Evolutionary conservation across 2,113 vertebrate genomes (phyloP).

Genomic region (Eupsittula cactorum): DNA sequence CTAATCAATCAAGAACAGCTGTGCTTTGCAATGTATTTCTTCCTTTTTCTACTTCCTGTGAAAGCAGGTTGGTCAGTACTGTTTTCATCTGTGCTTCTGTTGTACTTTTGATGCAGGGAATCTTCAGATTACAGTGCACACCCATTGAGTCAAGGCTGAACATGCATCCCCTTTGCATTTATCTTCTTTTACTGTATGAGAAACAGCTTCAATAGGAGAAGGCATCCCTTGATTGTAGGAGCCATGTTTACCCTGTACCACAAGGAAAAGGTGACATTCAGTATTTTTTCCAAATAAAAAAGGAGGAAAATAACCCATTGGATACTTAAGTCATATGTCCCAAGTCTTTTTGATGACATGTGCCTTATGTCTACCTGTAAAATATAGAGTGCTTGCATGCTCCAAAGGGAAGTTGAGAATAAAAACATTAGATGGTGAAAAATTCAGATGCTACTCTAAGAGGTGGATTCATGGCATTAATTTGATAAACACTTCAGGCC

Average conservation of each 20-base stretch:
- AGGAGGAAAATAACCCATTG: background rate
- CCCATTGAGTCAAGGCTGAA: accelerated
- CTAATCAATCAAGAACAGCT: background rate
- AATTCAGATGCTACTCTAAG: background rate
- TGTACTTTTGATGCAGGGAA: background rate
- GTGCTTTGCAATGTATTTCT: background rate
- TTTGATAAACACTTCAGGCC: background rate
- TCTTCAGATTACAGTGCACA: background rate
- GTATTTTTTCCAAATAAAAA: background rate
- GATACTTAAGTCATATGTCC: background rate
- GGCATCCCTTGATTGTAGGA: background rate
- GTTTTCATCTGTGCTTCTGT: background rate
- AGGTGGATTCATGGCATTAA: background rate
- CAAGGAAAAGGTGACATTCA: background rate
- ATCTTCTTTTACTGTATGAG: background rate
- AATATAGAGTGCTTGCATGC: background rate
- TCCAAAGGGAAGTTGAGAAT: background rate
- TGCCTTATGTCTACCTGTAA: background rate
- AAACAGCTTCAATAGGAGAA: background rate
- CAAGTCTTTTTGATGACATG: background rate
- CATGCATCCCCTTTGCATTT: background rate
- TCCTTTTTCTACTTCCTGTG: background rate
- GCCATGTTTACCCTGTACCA: background rate
- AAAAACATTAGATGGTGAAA: background rate
- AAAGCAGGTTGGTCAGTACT: background rate